These are phyloP conservation scores for Leptinotarsa undecemlineata DNA, from an alignment of 1,140 invertebrate species.

Conservation along the genomic window DNA sequence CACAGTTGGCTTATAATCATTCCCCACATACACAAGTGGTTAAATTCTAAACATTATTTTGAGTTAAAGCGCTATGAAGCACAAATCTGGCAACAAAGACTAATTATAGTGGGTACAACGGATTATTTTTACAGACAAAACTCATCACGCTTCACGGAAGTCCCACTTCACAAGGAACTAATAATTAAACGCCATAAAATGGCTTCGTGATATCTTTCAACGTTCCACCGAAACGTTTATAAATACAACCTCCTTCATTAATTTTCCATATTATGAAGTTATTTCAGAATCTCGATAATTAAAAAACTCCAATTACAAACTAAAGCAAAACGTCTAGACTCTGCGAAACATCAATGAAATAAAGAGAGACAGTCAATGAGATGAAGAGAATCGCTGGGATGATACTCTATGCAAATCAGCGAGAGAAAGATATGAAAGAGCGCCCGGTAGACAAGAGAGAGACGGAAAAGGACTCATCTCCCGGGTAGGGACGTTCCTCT, in stretches of 20 bases:
- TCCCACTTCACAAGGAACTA: background rate
- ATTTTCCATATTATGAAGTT: conserved; percentile 13
- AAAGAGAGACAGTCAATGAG: conserved; percentile 15
- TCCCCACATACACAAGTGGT: too few species aligned
- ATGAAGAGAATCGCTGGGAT: conserved; percentile 17
- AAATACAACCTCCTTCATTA: conserved; percentile 12
- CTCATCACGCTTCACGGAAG: background rate
- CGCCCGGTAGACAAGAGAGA: conserved; percentile 13
- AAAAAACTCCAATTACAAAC: conserved; percentile 7
- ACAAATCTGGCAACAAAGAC: too few species aligned
- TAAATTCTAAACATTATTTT: too few species aligned
- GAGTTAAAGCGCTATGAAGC: too few species aligned
- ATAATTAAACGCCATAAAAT: conserved; percentile 10
- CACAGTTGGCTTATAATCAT: too few species aligned
- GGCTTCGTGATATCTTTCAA: conserved; percentile 10
- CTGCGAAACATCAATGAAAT: conserved; percentile 29
- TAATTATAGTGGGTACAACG: too few species aligned
- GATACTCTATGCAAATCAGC: conserved; percentile 12
- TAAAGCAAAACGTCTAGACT: conserved; percentile 6
- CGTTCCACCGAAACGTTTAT: background rate
- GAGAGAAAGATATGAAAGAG: conserved; percentile 31
- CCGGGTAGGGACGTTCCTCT: conserved; percentile 29
- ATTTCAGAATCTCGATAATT: background rate
- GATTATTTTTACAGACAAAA: background rate
- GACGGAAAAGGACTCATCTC: conserved; percentile 15